Percentiles rank a stretch among this genome's conserved stretches.
Evolutionary conservation across 1,140 invertebrate species (phyloP).

Genomic region (Drosophila punjabiensis): DNA sequence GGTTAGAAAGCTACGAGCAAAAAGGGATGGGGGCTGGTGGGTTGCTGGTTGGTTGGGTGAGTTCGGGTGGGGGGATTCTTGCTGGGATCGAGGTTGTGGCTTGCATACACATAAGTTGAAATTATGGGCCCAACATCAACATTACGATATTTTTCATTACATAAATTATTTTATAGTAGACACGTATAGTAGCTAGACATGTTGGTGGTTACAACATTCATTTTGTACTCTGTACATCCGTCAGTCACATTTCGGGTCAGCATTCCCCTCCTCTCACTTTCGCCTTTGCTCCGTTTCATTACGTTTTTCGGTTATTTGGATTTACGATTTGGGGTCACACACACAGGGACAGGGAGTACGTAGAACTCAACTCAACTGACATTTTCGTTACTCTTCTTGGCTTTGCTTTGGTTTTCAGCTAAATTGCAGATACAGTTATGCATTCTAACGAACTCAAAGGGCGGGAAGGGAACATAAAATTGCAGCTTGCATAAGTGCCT

Average conservation of each 20-base stretch:
- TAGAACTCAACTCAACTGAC: conserved; percentile 55
- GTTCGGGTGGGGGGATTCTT: conserved; percentile 28
- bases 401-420: conserved; percentile 29
- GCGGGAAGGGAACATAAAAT: conserved; percentile 33
- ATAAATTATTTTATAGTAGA: conserved; percentile 85
- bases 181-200: conserved; percentile 81
- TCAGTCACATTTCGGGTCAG: conserved; percentile 71
- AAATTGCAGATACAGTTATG: conserved; percentile 44
- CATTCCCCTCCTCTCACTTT: conserved; percentile 19
- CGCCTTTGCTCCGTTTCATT: conserved; percentile 14
- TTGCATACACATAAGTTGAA: conserved; percentile 65
- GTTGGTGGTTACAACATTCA: conserved; percentile 80
- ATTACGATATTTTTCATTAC: conserved; percentile 86
- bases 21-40: conserved; percentile 11
- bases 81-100: conserved; percentile 51
- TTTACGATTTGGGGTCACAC: conserved; percentile 67
- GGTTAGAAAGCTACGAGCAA: conserved; percentile 50
- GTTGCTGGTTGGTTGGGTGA: conserved; percentile 39
- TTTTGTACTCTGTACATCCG: conserved; percentile 82
- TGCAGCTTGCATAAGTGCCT: conserved; percentile 73
- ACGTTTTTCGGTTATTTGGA: conserved; percentile 23
- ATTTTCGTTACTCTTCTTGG: conserved; percentile 23
- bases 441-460: conserved; percentile 44
- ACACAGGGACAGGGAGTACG: conserved; percentile 43
- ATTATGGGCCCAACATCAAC: conserved; percentile 85